Evolutionary conservation across 2,797 vertebrate species (phyloP), one percentile per base, ranked within the genome.

Genomic region (Lepus townsendii): DNA sequence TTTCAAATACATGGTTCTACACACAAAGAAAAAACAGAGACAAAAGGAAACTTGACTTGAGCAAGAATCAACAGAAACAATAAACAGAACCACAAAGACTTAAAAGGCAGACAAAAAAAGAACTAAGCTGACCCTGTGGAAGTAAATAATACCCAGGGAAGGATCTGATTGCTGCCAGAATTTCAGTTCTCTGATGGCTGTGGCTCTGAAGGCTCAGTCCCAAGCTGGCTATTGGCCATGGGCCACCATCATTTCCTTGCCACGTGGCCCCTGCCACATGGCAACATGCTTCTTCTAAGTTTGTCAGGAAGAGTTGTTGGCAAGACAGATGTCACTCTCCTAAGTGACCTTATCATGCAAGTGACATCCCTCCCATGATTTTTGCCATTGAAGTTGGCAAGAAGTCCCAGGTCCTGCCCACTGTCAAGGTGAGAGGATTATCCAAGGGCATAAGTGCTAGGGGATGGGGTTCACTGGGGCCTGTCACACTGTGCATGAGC

Each of bases 61-160:
- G 22, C 57, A 76, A 63, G 42, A 52, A 71, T 50, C 3, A 20
- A 27, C 17, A 78, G 54, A 73, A 90, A 76, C 27, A 85, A 71
- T 32, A 66, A 54, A 42, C 27, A 77, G 7, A 88, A 20, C 42
- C 30, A 16, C 10, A 89, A 57, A 83, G 24, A 11, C 27, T 76
- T 54, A 57, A 22, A 27, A 90, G 50, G 26, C 47, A 94, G 72
- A 57, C 35, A 86, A 30, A 66, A 60, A 92, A 84, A 90, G n/a
- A 79, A 30, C 27, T 63, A 50, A 69, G 20, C 19, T 83, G 14
- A 88, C 32, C n/a, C 63, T 76, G 71, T 77, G 68, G n/a, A 89
- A 77, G 24, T 60, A 89, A 63, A 83, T 76, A 30, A 60, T 69
- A 83, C 38, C 69, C 62, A 69, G 79, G 62, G n/a, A 62, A 94